Percentiles rank a stretch among this genome's conserved stretches.
phyloP scores from a whole-genome alignment of 2,888 invertebrate species.

The Salpingus planirostris region DNA sequence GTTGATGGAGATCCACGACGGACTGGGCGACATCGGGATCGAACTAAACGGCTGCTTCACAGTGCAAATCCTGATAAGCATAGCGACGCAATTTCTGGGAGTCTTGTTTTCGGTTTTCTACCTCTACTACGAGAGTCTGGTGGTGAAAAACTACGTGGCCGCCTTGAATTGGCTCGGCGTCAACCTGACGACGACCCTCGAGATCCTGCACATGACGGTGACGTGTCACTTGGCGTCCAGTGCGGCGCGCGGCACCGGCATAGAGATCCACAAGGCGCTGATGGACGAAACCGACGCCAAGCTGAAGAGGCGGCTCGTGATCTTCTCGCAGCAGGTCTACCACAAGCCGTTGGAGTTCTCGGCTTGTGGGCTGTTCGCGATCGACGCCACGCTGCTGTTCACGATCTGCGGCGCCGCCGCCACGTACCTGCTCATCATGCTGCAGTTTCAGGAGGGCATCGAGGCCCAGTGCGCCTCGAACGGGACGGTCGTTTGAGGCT shows the following conservation, averaged over 20 bases:
- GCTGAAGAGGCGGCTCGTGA: constrained; percentile 18
- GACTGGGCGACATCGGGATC: constrained; percentile 15
- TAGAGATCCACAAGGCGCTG: constrained; percentile 19
- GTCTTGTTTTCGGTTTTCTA: constrained; percentile 19
- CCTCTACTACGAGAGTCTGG: constrained; percentile 20
- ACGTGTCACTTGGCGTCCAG: constrained; percentile 19
- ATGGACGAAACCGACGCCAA: constrained; percentile 10
- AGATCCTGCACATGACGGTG: constrained; percentile 17
- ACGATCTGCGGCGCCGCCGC: constrained; percentile 37
- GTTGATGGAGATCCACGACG: constrained; percentile 20
- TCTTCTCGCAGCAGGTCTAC: constrained; percentile 27
- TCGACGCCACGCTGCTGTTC: constrained; percentile 24
- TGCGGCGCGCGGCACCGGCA: constrained; percentile 18
- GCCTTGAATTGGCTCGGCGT: constrained; percentile 18
- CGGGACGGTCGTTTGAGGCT: constrained; percentile 1
- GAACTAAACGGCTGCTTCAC: constrained; percentile 17
- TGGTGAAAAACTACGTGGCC: constrained; percentile 12
- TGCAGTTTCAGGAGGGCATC: constrained; percentile 41
- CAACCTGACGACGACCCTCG: constrained; percentile 13
- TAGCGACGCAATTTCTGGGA: constrained; percentile 17
- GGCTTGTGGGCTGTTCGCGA: constrained; percentile 25
- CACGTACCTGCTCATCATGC: constrained; percentile 41
- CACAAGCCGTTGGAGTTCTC: constrained; percentile 22
- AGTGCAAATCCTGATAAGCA: constrained; percentile 18
- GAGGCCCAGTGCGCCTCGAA: constrained; percentile 24